Conservation (phyloP, 2,113 vertebrate species). For the Neoarius graeffei region DNA sequence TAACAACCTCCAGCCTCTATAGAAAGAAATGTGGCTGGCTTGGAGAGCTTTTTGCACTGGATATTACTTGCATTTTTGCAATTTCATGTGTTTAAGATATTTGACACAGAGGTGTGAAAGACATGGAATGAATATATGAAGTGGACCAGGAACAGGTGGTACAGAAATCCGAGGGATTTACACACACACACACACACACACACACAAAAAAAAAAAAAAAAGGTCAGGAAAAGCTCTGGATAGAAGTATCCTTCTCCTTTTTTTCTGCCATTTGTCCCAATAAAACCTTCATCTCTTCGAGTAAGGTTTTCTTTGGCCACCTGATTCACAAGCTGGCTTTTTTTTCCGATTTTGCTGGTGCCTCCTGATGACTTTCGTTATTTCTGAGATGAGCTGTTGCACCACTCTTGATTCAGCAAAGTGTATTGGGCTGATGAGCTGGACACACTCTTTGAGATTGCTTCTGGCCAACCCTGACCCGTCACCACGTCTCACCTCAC, state of each 20-base stretch:
- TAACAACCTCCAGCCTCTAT: neutral
- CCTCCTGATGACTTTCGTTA: conserved; percentile 34
- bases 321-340: conserved; percentile 18
- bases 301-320: neutral
- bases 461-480: conserved; percentile 30
- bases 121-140: neutral
- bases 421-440: conserved; percentile 32
- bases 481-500: neutral
- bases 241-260: conserved; percentile 1
- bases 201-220: too few species aligned
- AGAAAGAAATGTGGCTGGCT: neutral
- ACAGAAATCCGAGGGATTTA: neutral
- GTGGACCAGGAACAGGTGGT: neutral
- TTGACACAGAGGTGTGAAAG: neutral
- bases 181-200: neutral
- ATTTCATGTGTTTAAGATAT: neutral
- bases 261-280: conserved; percentile 9
- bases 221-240: neutral
- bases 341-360: neutral
- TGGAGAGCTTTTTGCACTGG: neutral
- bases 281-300: conserved; percentile 4
- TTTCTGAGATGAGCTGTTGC: conserved; percentile 33
- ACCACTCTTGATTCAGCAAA: conserved; percentile 19
- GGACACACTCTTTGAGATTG: conserved; percentile 39
- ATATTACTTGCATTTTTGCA: neutral